phyloP scores from a whole-genome alignment of 2,888 invertebrate genomes.

The Cheiracanthium punctorium region DNA sequence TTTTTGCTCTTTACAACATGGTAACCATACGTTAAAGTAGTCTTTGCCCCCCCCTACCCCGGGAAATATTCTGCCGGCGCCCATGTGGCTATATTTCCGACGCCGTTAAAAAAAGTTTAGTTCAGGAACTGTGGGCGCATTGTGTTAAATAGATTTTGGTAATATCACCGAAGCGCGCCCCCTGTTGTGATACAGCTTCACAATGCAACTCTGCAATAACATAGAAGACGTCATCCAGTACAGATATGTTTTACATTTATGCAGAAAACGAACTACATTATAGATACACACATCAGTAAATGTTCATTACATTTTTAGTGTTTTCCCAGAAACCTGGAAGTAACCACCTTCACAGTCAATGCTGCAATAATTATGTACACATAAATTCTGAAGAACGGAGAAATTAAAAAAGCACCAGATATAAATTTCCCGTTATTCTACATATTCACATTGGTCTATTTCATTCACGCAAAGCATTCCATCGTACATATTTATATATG shows the following conservation, averaged over 20 bases:
- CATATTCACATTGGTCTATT: conserved; percentile 19
- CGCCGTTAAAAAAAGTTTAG: no score
- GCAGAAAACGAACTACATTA: conserved; percentile 66
- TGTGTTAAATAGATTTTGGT: no score
- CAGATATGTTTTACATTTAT: conserved; percentile 69
- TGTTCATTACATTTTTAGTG: conserved; percentile 43
- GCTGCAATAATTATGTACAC: conserved; percentile 50
- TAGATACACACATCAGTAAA: conserved; percentile 55
- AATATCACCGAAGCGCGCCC: no score
- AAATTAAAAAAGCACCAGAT: conserved; percentile 57
- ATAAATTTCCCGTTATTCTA: conserved; percentile 30
- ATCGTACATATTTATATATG: background rate
- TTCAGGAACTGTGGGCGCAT: no score
- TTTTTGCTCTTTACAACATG: no score
- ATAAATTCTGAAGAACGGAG: conserved; percentile 34
- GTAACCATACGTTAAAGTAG: no score
- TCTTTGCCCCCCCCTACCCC: no score
- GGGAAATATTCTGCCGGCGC: no score
- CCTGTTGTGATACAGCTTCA: conserved; percentile 62
- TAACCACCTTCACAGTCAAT: conserved; percentile 38
- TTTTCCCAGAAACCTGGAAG: conserved; percentile 38
- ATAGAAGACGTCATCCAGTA: conserved; percentile 50
- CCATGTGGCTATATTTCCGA: no score
- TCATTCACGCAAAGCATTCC: conserved; percentile 7
- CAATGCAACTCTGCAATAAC: conserved; percentile 65